Evolutionary conservation across 2,113 vertebrate genomes (phyloP).

Genomic region (Mugil cephalus): DNA sequence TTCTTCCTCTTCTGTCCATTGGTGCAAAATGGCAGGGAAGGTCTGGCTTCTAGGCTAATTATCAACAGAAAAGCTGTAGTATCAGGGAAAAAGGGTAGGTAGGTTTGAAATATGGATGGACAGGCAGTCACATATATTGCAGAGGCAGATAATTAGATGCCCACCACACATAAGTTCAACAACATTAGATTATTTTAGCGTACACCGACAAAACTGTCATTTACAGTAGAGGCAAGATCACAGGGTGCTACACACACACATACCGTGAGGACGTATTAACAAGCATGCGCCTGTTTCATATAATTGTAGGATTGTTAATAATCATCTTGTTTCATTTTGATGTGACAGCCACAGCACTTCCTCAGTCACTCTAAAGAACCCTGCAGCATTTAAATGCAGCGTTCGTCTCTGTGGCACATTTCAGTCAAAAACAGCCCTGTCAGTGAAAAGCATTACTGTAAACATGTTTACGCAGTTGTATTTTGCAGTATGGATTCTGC

Average conservation of each 20-base stretch:
- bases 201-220: conserved; percentile 12
- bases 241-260: too few relatives aligned
- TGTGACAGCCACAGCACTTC: conserved; percentile 55
- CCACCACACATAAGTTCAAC: not conserved
- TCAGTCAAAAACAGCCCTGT: conserved; percentile 22
- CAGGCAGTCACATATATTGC: not conserved
- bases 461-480: conserved; percentile 40
- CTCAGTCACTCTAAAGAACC: conserved; percentile 25
- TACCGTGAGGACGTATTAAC: conserved; percentile 55
- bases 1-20: too few relatives aligned
- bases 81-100: too few relatives aligned
- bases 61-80: too few relatives aligned
- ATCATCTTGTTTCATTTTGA: conserved; percentile 57
- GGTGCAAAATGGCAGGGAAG: too few relatives aligned
- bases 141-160: not conserved
- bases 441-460: conserved; percentile 9
- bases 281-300: conserved; percentile 62
- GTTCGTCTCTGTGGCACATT: conserved; percentile 21
- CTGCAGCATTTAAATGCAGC: conserved; percentile 6
- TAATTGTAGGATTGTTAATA: conserved; percentile 57
- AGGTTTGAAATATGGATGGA: too few relatives aligned
- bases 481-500: conserved; percentile 5
- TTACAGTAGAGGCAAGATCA: too few relatives aligned
- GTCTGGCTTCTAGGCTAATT: too few relatives aligned
- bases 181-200: not conserved